Base-by-base conservation (phyloP, 2,113 vertebrate genomes). In the Smithornis capensis region DNA sequence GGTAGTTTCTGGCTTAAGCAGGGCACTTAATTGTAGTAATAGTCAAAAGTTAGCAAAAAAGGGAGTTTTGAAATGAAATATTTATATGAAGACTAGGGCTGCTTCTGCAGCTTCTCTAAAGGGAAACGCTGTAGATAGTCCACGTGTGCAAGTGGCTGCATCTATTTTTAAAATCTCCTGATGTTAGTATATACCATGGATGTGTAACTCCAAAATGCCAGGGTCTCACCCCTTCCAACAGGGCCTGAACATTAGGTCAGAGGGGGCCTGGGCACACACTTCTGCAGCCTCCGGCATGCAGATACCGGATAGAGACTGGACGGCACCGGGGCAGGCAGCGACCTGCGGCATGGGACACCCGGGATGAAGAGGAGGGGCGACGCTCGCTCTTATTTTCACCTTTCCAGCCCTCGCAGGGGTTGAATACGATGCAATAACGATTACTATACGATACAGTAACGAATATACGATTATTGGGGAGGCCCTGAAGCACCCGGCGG, bases 361-460 rank as follows among this genome's bases (percentile, higher is more conserved):
- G 7, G 4, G 28, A 12, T 14, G 15, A 24, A 35, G 13, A 62
- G 21, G 4, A 10, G 38, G 3, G 5, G 9, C 18, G 4, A 38
- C 40, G 1, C 7, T 25, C 27, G 12, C 42, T 40, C 28, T 11
- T 7, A 16, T 10, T 29, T 14, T 9, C 40, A 33, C 33, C 13
- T 15, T 18, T 28, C n/a, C 16, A 8, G 27, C 6, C 14, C 9
- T 31, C 5, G 13, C 19, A 6, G 49, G 56, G 25, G 7, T 3
- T 7, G 37, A 33, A 9, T 9, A 16, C 9, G 23, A 14, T 0
- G 3, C 40, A 1, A 0, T 0, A 31, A 14, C 12, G 17, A 18
- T 7, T 12, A 2, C n/a, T 40, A 40, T 9, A 13, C 13, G 42
- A 8, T 0, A 9, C 44, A 1, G 0, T 0, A 31, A 11, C 9